Percentiles rank a stretch among this genome's conserved stretches.
phyloP scores from a whole-genome alignment of 2,888 invertebrate species.

The Epinotia bilunana region DNA sequence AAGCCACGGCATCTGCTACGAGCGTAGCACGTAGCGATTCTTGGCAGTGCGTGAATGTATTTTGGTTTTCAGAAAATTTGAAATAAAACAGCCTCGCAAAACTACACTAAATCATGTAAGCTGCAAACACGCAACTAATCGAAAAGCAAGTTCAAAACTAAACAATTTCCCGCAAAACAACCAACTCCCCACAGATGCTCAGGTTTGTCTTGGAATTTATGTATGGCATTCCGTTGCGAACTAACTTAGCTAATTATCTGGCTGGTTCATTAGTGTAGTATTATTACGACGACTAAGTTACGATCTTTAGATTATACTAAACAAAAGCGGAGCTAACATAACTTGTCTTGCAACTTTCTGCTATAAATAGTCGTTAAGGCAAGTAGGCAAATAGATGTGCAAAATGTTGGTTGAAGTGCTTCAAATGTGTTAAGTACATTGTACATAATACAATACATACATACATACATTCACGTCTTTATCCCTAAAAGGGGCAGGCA shows the following conservation, averaged over 20 bases:
- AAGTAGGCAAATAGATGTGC: no score
- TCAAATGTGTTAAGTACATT: no score
- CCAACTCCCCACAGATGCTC: slow-evolving; percentile 6
- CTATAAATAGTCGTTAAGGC: neutral
- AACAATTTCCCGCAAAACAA: slow-evolving; percentile 15
- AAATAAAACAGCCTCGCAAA: neutral
- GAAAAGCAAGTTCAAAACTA: slow-evolving; percentile 2
- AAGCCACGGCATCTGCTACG: no score
- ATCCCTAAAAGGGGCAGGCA: no score
- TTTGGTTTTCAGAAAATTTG: neutral
- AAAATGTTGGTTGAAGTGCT: no score
- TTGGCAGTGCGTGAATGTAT: no score
- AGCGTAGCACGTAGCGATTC: no score
- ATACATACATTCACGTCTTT: no score
- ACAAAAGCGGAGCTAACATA: neutral
- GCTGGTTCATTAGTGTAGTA: slow-evolving; percentile 21
- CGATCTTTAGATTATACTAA: neutral
- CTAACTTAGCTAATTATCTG: slow-evolving; percentile 26
- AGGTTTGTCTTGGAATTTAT: slow-evolving; percentile 39
- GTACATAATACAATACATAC: no score
- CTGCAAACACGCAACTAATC: neutral
- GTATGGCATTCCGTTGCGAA: slow-evolving; percentile 10
- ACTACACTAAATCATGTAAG: neutral
- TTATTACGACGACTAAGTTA: neutral
- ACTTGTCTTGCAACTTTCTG: slow-evolving; percentile 1